Evolutionary conservation across 2,113 vertebrate genomes (phyloP), one percentile per base, ranked within the genome.

Genomic region (Erythrocercus mccallii): DNA sequence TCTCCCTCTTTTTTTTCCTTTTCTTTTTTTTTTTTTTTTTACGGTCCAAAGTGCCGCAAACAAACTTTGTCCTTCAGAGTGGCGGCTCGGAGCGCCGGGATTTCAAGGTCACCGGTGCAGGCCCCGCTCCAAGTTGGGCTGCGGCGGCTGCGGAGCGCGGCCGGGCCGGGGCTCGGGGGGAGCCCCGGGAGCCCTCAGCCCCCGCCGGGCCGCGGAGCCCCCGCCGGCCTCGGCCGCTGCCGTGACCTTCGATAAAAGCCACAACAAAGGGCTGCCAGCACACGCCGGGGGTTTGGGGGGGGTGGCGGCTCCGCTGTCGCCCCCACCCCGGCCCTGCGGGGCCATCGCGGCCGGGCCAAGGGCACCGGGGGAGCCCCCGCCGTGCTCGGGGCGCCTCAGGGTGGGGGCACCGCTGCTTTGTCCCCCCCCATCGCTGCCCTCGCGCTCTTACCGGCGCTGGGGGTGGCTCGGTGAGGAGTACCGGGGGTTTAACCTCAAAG

Each of bases 31-130:
- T 33, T 8, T 22, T 3, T 30, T 40, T 31, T 31, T 50, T 27
- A 11, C 74, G 68, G 82, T 87, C 33, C 82, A 80, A 96, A 96
- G 94, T 68, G 96, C 93, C 86, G 86, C 87, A 77, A 98, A 97
- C 96, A 98, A 99, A 99, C 98, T 99, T 99, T 99, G 98, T 98
- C 99, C 99, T 99, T 99, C 98, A 96, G 97, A 97, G 97, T 85
- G 92, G 35, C 92, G 98, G 98, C 98, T 98, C 95, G 94, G 97
- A 97, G 98, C 98, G 93, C 97, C 97, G 97, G 97, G 97, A 97
- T 98, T 97, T 99, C 99, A 99, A 99, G 99, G 99, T 99, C 99
- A 99, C 98, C 97, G 90, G 96, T 94, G 97, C 28, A 98, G 98
- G 98, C 98, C 98, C 92, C 61, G 85, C 90, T 94, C 76, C 96